Percentiles rank a stretch among this genome's conserved stretches.
Conservation (phyloP, 2,888 invertebrate genomes). For the Stenoptilia bipunctidactyla region DNA sequence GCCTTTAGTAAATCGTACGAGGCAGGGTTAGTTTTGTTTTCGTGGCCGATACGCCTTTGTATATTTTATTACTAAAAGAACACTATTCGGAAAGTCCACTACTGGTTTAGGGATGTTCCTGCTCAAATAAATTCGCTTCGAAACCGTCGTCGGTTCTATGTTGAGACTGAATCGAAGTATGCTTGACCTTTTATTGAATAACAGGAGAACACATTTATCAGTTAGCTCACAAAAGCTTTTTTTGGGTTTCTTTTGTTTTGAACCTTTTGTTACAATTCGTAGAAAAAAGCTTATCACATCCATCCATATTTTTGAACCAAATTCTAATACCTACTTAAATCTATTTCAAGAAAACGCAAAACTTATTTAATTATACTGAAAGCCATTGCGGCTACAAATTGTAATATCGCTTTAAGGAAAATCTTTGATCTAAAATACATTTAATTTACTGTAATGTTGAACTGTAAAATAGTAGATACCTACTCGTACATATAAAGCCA, state of each 20-base stretch:
- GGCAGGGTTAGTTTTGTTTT: background rate
- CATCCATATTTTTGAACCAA: too few species aligned
- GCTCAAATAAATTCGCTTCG: slow-evolving; percentile 52
- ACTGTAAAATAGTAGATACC: slow-evolving; percentile 6
- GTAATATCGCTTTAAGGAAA: too few species aligned
- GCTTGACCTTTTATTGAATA: slow-evolving; percentile 46
- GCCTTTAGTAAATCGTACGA: too few species aligned
- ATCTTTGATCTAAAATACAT: too few species aligned
- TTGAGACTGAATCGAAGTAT: slow-evolving; percentile 43
- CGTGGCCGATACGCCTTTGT: slow-evolving; percentile 30
- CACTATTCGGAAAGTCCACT: slow-evolving; percentile 39
- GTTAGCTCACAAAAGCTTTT: too few species aligned
- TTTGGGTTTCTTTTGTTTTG: slow-evolving; percentile 7
- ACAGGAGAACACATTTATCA: slow-evolving; percentile 32
- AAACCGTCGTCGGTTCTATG: slow-evolving; percentile 32
- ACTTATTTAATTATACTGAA: too few species aligned
- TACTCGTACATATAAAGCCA: slow-evolving; percentile 12
- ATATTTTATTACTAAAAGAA: slow-evolving; percentile 50
- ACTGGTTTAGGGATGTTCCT: slow-evolving; percentile 31
- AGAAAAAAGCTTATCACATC: too few species aligned
- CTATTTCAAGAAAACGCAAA: too few species aligned
- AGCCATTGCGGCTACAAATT: too few species aligned
- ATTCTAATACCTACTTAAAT: too few species aligned
- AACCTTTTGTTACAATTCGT: too few species aligned
- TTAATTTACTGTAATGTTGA: too few species aligned